Evolutionary conservation across 2,113 vertebrate species (phyloP).

Genomic region (Osmerus mordax): DNA sequence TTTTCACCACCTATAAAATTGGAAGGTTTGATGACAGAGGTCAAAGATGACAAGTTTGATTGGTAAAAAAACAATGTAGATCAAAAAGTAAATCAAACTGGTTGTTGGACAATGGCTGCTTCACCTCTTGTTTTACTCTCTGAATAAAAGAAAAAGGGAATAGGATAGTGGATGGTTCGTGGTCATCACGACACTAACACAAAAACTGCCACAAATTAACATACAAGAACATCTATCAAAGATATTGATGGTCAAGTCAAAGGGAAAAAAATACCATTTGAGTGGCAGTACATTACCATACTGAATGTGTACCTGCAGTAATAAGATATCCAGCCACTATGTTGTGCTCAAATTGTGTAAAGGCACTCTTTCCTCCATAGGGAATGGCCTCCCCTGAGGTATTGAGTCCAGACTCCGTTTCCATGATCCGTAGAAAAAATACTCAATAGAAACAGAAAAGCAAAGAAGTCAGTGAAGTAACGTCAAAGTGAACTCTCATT

Average conservation of each 20-base stretch:
- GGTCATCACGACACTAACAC: too few relatives aligned
- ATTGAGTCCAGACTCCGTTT: conserved; percentile 56
- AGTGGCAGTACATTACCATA: neutral
- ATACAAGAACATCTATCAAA: neutral
- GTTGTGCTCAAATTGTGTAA: conserved; percentile 87
- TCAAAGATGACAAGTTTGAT: too few relatives aligned
- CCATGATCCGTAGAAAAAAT: conserved; percentile 39
- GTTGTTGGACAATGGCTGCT: too few relatives aligned
- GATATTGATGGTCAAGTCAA: neutral
- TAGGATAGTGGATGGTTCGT: neutral
- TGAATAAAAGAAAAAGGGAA: neutral
- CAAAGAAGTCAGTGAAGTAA: neutral
- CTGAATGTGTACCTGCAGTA: conserved; percentile 76
- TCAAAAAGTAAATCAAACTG: too few relatives aligned
- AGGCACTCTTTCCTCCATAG: conserved; percentile 69
- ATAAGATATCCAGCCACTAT: conserved; percentile 92
- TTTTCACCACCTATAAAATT: too few relatives aligned
- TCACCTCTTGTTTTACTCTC: too few relatives aligned
- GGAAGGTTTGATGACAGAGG: too few relatives aligned
- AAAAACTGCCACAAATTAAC: too few relatives aligned
- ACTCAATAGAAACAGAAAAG: neutral
- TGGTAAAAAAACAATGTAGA: too few relatives aligned
- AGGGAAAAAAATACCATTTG: neutral
- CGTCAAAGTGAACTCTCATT: neutral
- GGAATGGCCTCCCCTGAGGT: conserved; percentile 59